Evolutionary conservation across 2,113 vertebrate species (phyloP).

Genomic region (Hucho hucho): DNA sequence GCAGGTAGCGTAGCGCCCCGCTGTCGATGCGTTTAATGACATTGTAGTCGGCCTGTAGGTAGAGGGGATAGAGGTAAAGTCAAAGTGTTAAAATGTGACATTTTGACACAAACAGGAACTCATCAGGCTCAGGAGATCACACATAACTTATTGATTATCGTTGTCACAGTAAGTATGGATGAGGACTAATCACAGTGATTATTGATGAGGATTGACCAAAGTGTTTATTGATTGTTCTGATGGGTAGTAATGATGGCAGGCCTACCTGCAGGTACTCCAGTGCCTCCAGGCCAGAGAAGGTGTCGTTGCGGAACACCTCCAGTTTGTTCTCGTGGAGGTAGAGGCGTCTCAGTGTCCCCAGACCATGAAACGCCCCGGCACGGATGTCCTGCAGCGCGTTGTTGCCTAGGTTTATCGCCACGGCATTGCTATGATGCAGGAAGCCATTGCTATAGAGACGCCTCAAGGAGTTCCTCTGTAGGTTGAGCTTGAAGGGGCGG

Average conservation of each 20-base stretch:
- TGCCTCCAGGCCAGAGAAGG: constrained; percentile 93
- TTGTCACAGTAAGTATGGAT: constrained; percentile 12
- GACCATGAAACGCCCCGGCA: constrained; percentile 91
- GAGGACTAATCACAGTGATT: neutral
- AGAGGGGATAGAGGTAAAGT: constrained; percentile 27
- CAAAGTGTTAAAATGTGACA: neutral
- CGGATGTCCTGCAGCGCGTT: constrained; percentile 98
- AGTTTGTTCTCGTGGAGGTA: constrained; percentile 98
- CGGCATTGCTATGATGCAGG: constrained; percentile 93
- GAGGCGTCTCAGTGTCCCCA: constrained; percentile 89
- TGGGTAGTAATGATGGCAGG: neutral
- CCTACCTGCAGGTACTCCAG: constrained; percentile 95
- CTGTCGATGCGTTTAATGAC: constrained; percentile 96
- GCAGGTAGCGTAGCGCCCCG: constrained; percentile 92
- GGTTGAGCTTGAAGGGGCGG: constrained; percentile 98
- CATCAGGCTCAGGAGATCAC: constrained; percentile 9
- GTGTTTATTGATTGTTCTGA: neutral
- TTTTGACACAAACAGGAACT: neutral
- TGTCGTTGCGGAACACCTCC: constrained; percentile 96
- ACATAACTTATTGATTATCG: constrained; percentile 11
- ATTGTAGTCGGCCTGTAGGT: constrained; percentile 97
- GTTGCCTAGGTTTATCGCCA: constrained; percentile 98
- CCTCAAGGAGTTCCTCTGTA: constrained; percentile 96
- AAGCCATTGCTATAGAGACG: constrained; percentile 98
- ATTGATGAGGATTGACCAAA: constrained; percentile 22